Percentiles rank a stretch among this genome's conserved stretches.
These are phyloP conservation scores for Cyclina sinensis DNA, from an alignment of 1,140 invertebrate species.

Conservation along the genomic window DNA sequence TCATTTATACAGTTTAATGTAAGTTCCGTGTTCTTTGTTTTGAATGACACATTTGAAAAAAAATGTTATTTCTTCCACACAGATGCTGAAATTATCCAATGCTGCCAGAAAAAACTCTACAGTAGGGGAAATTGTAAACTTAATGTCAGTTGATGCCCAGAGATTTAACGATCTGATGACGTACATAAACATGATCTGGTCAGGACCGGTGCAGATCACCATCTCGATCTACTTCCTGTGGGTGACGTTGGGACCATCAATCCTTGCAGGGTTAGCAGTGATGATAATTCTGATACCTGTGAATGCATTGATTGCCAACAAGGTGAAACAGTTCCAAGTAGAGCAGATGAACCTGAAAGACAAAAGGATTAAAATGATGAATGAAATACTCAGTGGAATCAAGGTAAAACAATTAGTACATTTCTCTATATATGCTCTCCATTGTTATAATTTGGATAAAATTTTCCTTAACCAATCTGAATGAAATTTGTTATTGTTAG, in stretches of 20 bases:
- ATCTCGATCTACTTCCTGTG: constrained; percentile 96
- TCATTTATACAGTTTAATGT: too few relatives aligned
- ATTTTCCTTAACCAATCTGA: too few relatives aligned
- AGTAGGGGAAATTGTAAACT: constrained; percentile 89
- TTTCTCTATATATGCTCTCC: too few relatives aligned
- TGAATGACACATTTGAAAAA: too few relatives aligned
- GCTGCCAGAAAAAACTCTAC: constrained; percentile 86
- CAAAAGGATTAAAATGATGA: constrained; percentile 87
- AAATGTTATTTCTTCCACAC: constrained; percentile 15
- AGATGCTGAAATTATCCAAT: constrained; percentile 83
- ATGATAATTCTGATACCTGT: constrained; percentile 88
- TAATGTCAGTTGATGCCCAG: constrained; percentile 89
- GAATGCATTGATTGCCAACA: constrained; percentile 95
- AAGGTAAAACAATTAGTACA: constrained; percentile 89
- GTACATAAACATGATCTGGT: constrained; percentile 99
- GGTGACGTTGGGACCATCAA: constrained; percentile 89
- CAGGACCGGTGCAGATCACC: constrained; percentile 96
- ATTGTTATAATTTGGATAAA: too few relatives aligned
- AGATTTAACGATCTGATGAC: constrained; percentile 87
- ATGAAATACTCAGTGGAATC: constrained; percentile 87
- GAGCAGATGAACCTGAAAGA: constrained; percentile 89
- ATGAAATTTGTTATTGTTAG: too few relatives aligned
- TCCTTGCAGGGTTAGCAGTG: constrained; percentile 86
- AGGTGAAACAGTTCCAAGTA: constrained; percentile 89
- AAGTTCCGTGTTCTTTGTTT: too few relatives aligned